Base-by-base conservation (phyloP, 1,140 invertebrate genomes). In the Odontomachus brunneus region DNA sequence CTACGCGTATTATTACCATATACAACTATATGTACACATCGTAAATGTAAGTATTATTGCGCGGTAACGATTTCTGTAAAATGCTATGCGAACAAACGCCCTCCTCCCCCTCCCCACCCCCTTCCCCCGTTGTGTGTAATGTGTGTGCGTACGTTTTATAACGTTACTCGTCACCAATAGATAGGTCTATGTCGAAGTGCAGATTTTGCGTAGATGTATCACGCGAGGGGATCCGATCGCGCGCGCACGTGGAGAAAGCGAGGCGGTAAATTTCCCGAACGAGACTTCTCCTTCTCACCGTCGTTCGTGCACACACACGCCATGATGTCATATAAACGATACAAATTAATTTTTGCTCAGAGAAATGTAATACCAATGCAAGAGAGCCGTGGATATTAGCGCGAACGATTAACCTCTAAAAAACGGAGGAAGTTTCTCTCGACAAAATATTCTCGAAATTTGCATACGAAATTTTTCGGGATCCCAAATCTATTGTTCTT, bases 11-110 rank as follows among this genome's bases (percentile, higher is more conserved):
- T 74, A 69, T 80, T 57, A 71, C 57, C 22, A 71, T 65, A 66
- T 72, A 72, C 48, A 83, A 65, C 51, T 89, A 84, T 57, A 80
- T 84, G 73, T 82, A 86, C 44, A 88, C 72, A 72, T n/a, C n/a
- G 82, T 89, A 67, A 74, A 87, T 87, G 85, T 89, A 73, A 87
- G 69, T 89, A 89, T 89, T 80, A 87, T 84, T 83, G 60, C 65
- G 78, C 73, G 72, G 53, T 78, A 66, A 87, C 49, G 53, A 84
- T 80, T 44, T 69, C 72, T 83, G 67, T 86, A 74, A 87, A 86
- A 87, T 71, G 86, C 82, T 86, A 73, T 80, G 72, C 57, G 62
- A 87, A 33, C 33, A 69, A 26, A 71, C 33, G 51, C 53, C 53
- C 7, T 4, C 59, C 71, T n/a, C 63, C 1, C 24, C n/a, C 29